Base-by-base conservation (phyloP, 2,888 invertebrate species). In the Beris morrisii region DNA sequence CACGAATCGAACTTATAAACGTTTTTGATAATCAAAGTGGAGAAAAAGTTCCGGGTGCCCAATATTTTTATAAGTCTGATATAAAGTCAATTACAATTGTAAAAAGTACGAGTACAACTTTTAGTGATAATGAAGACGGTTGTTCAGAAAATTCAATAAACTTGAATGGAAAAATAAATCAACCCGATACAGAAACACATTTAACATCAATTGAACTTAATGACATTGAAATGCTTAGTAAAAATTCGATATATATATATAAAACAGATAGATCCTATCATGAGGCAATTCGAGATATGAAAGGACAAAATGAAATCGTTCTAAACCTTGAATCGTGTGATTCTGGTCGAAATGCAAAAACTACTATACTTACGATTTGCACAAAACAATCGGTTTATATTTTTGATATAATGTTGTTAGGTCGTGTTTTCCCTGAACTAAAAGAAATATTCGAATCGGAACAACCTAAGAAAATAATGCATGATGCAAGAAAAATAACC, bases 241-340 rank as follows among this genome's bases (percentile, higher is more conserved):
- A 71, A 11, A 59, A 54, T 5, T 43, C 70, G 0, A 68, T 65
- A 6, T 73, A 69, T 59, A 75, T 76, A 6, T 71, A 57, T 12
- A 75, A 75, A 71, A 74, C 73, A 0, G 76, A 76, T 65, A 71
- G 73, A 5, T 67, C 67, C 28, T 76, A 76, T 63, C 75, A 75
- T 65, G 75, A 72, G 48, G 75, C 76, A 0, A 50, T 75, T 31
- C 71, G 69, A n/a, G 74, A 74, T 7, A 73, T 76, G 9, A 71
- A 69, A 44, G 57, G 66, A 0, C 73, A 75, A 67, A 66, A 71
- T 7, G 65, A 70, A 11, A 69, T 75, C 9, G 72, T 71, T 1
- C 59, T 76, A 9, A 38, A 73, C 30, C 64, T 75, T 3, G 75
- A 75, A 46, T 73, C 74, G 7, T 59, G 70, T 15, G 69, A 73